Base-by-base conservation (phyloP, 2,113 vertebrate species). In the Genyomyrus donnyi region DNA sequence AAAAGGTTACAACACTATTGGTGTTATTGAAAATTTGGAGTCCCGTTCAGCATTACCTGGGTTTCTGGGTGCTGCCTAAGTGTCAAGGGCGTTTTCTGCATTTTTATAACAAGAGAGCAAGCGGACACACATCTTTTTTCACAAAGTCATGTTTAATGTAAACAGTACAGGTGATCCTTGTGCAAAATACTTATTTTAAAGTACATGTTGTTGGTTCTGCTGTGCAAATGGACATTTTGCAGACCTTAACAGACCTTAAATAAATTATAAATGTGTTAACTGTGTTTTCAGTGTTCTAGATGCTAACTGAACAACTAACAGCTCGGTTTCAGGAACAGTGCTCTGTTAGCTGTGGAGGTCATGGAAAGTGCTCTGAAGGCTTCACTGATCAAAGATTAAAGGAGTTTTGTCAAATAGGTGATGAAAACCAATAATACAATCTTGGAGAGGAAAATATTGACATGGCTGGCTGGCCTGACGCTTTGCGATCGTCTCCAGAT, bases 401-500 rank as follows among this genome's bases (percentile, higher is more conserved):
- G 66, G 27, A 9, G 31, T 45, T 39, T 39, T 84, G 49, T 83
- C 70, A 42, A 49, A n/a, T 17, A 89, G 48, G 21, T 89, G 70
- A 89, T 42, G 66, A 50, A 80, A 45, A 52, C 9, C 49, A 49
- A 84, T 53, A 74, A 83, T 45, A 56, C 19, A 27, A 89, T 89
- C 49, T 50, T 21, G 5, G 48, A 89, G 27, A n/a, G 46, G 42
- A 62, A 35, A 88, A 45, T 89, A 85, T 85, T 62, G 52, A 85
- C 42, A 21, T 88, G 53, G 31, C 35, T 88, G 31, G 6, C 27
- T 19, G 50, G 24, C 49, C 15, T 66, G 87, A 88, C 50, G 8
- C 21, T n/a, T 85, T 58, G 9, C 46, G 31, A 15, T 42, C 10
- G 24, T 66, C 86, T 58, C 3, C 93, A 99, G 98, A 77, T 99